Evolutionary conservation across 2,888 invertebrate species (phyloP).

Genomic region (Poecilobothrus nobilitatus): DNA sequence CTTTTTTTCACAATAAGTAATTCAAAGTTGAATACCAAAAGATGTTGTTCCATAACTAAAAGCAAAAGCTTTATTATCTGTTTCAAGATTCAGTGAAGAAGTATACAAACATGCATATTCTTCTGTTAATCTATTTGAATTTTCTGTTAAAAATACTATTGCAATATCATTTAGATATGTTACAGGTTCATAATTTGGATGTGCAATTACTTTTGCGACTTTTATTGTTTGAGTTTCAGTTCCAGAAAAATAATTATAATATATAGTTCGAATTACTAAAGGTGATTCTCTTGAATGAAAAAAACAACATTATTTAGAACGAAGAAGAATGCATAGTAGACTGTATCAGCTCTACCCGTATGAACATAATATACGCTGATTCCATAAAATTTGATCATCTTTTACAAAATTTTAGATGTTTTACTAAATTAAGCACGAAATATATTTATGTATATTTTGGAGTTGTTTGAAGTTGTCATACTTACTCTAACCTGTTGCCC

Average conservation of each 20-base stretch:
- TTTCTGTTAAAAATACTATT: background rate
- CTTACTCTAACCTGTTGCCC: no score
- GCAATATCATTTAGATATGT: conserved; percentile 13
- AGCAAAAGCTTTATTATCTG: background rate
- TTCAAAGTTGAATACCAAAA: background rate
- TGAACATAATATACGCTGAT: no score
- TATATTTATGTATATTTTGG: no score
- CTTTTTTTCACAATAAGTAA: no score
- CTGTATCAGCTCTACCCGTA: no score
- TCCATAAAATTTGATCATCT: no score
- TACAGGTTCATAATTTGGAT: conserved; percentile 18
- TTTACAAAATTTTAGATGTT: no score
- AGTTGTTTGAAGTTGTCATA: no score
- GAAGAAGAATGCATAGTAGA: no score
- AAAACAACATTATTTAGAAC: background rate
- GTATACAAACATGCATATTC: background rate
- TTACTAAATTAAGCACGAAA: no score
- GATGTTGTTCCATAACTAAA: background rate
- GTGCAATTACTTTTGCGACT: conserved; percentile 18
- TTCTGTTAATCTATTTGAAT: background rate
- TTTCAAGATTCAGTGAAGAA: background rate
- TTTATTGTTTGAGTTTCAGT: conserved; percentile 13
- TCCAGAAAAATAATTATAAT: conserved; percentile 20
- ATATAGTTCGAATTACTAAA: conserved; percentile 18
- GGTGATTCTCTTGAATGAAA: conserved; percentile 21